These are phyloP conservation scores for Mirounga angustirostris DNA, from an alignment of 2,113 vertebrate genomes.

Conservation along the genomic window DNA sequence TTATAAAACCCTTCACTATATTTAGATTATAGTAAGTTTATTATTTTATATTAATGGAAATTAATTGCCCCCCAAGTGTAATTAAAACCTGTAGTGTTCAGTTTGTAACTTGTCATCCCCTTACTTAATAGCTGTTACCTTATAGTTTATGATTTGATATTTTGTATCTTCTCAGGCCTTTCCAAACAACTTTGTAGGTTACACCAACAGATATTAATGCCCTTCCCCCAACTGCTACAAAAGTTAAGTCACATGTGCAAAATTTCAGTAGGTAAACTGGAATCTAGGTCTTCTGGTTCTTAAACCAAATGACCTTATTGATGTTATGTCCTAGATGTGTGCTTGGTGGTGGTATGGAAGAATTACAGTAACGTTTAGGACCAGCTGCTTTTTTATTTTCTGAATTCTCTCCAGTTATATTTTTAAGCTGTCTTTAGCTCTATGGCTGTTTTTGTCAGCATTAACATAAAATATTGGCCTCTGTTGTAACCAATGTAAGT, in stretches of 20 bases:
- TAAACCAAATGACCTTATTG: background rate
- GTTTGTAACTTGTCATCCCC: slow-evolving; percentile 5
- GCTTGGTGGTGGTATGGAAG: background rate
- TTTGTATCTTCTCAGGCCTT: background rate
- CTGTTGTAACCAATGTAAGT: background rate
- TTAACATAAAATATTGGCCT: slow-evolving; percentile 30
- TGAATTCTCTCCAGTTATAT: background rate
- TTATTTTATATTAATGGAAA: slow-evolving; percentile 24
- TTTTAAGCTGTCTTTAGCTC: slow-evolving; percentile 11
- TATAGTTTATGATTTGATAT: slow-evolving; percentile 15
- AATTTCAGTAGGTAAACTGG: slow-evolving; percentile 14
- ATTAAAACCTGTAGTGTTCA: background rate
- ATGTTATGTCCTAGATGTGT: background rate
- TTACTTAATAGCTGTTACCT: background rate
- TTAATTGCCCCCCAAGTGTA: background rate
- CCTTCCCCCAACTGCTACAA: no score
- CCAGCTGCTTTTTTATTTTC: background rate
- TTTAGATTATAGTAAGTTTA: background rate
- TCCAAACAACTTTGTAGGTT: background rate
- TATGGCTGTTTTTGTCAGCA: background rate
- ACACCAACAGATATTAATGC: slow-evolving; percentile 6
- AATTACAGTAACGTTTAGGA: background rate
- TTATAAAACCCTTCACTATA: background rate
- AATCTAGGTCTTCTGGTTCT: background rate
- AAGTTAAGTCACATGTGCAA: background rate